These are phyloP conservation scores for Corythornis vintsioides DNA, from an alignment of 2,113 vertebrate species.

Conservation along the genomic window DNA sequence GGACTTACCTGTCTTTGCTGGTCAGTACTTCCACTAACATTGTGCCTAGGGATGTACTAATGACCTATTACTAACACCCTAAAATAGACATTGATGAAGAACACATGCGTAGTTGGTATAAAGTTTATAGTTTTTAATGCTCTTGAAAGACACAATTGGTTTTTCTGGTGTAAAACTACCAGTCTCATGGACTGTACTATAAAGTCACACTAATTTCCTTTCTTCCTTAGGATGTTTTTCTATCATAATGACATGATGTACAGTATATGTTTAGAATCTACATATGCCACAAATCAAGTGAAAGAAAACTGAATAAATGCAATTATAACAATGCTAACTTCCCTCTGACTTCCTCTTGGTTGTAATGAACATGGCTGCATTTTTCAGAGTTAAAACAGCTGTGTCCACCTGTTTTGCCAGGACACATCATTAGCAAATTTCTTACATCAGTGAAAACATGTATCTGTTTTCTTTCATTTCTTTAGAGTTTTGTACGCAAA, in stretches of 20 bases:
- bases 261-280: not conserved
- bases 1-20: not conserved
- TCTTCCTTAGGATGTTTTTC: not conserved
- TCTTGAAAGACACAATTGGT: not conserved
- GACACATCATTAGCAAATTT: not conserved
- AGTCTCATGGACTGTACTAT: not conserved
- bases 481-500: not conserved
- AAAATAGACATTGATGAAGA: not conserved
- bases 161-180: not conserved
- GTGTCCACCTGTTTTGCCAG: slow-evolving; percentile 32
- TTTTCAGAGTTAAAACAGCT: slow-evolving; percentile 17
- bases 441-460: not conserved
- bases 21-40: not conserved
- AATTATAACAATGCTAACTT: not conserved
- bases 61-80: not conserved
- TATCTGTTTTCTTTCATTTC: not conserved
- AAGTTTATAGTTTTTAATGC: not conserved
- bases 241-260: not conserved
- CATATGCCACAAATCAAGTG: not conserved
- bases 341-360: not conserved
- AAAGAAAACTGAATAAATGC: not conserved
- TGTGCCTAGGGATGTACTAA: not conserved
- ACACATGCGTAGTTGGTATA: not conserved
- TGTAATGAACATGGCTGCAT: not conserved
- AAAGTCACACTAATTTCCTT: not conserved